phyloP scores from a whole-genome alignment of 2,888 invertebrate species.

The Agrilus mali region DNA sequence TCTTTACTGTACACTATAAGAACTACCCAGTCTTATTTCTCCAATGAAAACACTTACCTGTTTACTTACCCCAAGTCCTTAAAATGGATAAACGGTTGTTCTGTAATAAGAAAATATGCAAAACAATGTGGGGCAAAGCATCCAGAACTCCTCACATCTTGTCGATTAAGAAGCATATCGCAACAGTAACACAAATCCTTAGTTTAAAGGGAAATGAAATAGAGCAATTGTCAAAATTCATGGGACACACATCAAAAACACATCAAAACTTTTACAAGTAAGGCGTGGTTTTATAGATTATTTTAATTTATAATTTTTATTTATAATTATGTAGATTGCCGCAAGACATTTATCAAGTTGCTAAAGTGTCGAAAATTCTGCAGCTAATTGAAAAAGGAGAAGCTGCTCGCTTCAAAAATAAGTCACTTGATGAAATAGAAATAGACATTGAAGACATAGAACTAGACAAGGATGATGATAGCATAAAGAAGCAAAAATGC shows the following conservation, averaged over 20 bases:
- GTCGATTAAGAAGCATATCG: constrained; percentile 13
- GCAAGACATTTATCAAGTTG: constrained; percentile 13
- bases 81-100: constrained; percentile 12
- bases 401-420: constrained; percentile 11
- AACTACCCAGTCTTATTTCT: constrained; percentile 5
- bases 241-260: constrained; percentile 12
- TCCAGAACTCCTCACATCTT: constrained; percentile 11
- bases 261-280: constrained; percentile 12
- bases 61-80: constrained; percentile 11
- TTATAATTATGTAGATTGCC: constrained; percentile 9
- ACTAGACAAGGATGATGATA: background rate
- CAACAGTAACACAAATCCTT: constrained; percentile 13
- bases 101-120: constrained; percentile 12
- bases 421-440: constrained; percentile 11
- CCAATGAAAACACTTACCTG: constrained; percentile 9
- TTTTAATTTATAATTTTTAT: constrained; percentile 2
- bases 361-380: constrained; percentile 14
- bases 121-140: constrained; percentile 8
- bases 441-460: constrained; percentile 10
- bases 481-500: background rate
- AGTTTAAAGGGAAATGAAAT: constrained; percentile 11
- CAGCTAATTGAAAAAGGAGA: constrained; percentile 12
- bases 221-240: constrained; percentile 13
- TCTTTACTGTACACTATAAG: constrained; percentile 6
- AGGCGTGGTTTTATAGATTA: background rate